phyloP scores from a whole-genome alignment of 2,888 invertebrate species.

The Seladonia tumulorum region DNA sequence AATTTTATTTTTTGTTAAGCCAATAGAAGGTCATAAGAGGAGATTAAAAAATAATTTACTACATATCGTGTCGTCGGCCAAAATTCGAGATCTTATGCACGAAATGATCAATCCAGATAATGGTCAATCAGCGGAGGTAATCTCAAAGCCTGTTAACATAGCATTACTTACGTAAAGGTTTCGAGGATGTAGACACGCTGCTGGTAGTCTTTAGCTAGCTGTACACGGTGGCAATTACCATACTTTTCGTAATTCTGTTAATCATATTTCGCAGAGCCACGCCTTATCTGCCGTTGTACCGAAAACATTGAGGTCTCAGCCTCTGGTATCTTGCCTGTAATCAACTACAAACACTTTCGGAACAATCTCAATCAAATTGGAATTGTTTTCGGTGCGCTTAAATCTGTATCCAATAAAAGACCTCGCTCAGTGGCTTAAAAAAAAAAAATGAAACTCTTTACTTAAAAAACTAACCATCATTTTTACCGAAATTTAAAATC shows the following conservation, averaged over 20 bases:
- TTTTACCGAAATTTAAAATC: background rate
- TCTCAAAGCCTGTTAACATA: constrained; percentile 32
- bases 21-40: background rate
- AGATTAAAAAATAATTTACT: background rate
- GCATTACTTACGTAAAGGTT: constrained; percentile 43
- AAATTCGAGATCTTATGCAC: background rate
- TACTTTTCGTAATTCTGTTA: constrained; percentile 31
- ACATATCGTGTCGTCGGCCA: background rate
- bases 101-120: constrained; percentile 14
- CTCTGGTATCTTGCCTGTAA: background rate
- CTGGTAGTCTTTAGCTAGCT: background rate
- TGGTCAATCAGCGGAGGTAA: constrained; percentile 21
- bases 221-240: constrained; percentile 1
- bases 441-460: background rate
- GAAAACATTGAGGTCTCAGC: background rate
- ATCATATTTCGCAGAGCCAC: background rate
- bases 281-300: constrained; percentile 19
- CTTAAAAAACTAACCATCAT: background rate
- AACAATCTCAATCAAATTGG: background rate
- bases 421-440: background rate
- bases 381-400: background rate
- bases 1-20: background rate
- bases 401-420: background rate
- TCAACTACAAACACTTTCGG: background rate
- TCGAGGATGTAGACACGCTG: constrained; percentile 13